Conservation (phyloP, 2,888 invertebrate species). For the Mythimna loreyi region DNA sequence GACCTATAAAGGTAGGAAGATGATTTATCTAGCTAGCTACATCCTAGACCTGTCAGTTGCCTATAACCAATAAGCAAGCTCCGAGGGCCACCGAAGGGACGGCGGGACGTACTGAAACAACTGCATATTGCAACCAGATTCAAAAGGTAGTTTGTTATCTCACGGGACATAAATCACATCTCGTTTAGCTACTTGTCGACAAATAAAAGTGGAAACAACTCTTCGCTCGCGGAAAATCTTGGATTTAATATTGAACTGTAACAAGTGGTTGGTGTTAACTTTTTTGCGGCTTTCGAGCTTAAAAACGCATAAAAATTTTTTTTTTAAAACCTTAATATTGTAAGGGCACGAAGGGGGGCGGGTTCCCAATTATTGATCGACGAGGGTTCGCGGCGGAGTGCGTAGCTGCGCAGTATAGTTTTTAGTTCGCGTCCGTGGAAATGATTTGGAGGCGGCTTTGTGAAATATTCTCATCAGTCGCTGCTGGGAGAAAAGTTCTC, state of each 20-base stretch:
- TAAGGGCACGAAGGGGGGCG: background rate
- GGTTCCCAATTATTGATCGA: conserved; percentile 21
- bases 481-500: conserved; percentile 15
- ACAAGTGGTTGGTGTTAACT: conserved; percentile 45
- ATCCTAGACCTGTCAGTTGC: conserved; percentile 27
- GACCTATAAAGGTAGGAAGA: conserved; percentile 16
- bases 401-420: conserved; percentile 22
- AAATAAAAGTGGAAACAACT: background rate
- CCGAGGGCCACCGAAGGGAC: conserved; percentile 17
- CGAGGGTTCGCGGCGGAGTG: background rate
- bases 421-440: background rate
- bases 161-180: conserved; percentile 30
- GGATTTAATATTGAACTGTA: background rate
- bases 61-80: conserved; percentile 28
- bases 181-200: background rate
- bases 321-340: conserved; percentile 1
- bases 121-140: conserved; percentile 36
- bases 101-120: conserved; percentile 22
- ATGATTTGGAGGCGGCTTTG: conserved; percentile 30
- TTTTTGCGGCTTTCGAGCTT: conserved; percentile 3
- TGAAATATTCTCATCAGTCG: conserved; percentile 23
- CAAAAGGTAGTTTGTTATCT: conserved; percentile 22
- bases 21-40: conserved; percentile 24
- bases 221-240: conserved; percentile 15
- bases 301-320: background rate